Percentiles rank a stretch among this genome's conserved stretches.
These are phyloP conservation scores for Myiopsitta monachus DNA, from an alignment of 2,113 vertebrate species.

Conservation along the genomic window DNA sequence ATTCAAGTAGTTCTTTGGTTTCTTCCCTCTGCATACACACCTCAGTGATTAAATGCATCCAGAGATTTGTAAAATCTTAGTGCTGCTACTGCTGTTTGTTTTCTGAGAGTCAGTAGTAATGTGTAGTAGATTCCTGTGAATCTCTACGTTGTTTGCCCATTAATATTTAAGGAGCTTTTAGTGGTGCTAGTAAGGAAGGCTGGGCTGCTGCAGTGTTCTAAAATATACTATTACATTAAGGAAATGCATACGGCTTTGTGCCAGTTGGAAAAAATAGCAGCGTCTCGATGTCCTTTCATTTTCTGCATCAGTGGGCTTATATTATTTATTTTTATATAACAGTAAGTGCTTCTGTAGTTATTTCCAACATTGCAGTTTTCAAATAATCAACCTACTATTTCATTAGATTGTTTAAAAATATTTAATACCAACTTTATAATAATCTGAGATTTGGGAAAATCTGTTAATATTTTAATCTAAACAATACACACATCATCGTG, in stretches of 20 bases:
- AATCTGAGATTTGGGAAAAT: not conserved
- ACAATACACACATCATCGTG: not conserved
- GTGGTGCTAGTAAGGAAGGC: not conserved
- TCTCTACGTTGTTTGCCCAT: not conserved
- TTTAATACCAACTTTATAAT: not conserved
- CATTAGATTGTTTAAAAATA: not conserved
- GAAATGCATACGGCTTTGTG: not conserved
- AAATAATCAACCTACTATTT: not conserved
- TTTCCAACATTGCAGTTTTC: not conserved
- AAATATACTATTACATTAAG: conserved; percentile 6
- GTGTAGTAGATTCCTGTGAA: not conserved
- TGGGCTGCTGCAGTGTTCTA: not conserved
- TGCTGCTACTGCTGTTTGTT: not conserved
- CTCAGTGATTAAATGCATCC: not conserved
- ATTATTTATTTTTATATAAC: not conserved
- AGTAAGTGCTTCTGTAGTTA: not conserved
- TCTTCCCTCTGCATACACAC: not conserved
- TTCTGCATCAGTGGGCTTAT: not conserved
- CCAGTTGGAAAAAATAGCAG: not conserved
- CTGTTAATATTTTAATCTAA: not conserved
- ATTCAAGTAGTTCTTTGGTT: not conserved
- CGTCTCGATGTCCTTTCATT: not conserved
- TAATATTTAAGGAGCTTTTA: conserved; percentile 49
- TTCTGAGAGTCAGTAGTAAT: not conserved
- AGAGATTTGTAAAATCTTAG: not conserved